Conservation (phyloP, 2,797 vertebrate species). For the Denticeps clupeoides region DNA sequence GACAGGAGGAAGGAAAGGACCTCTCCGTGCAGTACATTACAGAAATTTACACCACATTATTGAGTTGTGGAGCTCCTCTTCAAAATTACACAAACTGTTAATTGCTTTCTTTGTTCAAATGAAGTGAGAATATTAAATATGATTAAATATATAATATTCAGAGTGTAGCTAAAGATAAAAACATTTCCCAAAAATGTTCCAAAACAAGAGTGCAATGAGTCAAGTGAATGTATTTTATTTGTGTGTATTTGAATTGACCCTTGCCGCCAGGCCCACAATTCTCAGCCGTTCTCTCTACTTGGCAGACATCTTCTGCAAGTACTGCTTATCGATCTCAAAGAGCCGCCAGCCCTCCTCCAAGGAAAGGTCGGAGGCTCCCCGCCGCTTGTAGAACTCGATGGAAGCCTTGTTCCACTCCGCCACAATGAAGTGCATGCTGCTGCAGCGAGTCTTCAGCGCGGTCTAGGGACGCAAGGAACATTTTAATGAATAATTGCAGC, state of each 20-base stretch:
- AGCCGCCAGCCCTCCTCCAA: conserved; percentile 63
- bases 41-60: too few species aligned
- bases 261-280: conserved; percentile 10
- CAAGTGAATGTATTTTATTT: too few species aligned
- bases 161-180: too few species aligned
- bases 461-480: conserved; percentile 38
- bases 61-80: too few species aligned
- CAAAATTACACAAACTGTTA: too few species aligned
- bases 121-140: too few species aligned
- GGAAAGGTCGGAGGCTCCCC: conserved; percentile 55
- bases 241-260: conserved; percentile 3
- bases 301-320: conserved; percentile 23
- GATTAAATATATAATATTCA: too few species aligned
- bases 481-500: not conserved
- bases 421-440: conserved; percentile 67
- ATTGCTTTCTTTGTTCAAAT: too few species aligned
- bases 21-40: too few species aligned
- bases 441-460: conserved; percentile 60
- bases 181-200: too few species aligned
- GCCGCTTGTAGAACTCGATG: conserved; percentile 51
- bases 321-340: conserved; percentile 56
- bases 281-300: conserved; percentile 22
- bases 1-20: too few species aligned
- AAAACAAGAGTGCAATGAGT: too few species aligned
- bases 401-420: conserved; percentile 61